Conservation (phyloP, 1,140 invertebrate genomes). For the Thaumatotibia leucotreta region DNA sequence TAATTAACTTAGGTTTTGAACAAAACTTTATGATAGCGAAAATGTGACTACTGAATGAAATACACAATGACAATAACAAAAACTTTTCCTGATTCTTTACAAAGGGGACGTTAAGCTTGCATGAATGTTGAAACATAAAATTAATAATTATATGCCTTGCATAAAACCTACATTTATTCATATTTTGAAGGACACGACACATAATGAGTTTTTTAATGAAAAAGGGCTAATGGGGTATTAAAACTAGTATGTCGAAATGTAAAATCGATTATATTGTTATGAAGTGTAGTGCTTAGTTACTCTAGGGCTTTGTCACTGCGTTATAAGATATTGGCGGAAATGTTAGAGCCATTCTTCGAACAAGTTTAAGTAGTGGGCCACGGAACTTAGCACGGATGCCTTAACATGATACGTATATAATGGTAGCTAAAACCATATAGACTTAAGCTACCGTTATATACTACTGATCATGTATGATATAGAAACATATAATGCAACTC, state of each 20-base stretch:
- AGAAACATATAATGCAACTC: neutral
- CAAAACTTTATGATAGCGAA: neutral
- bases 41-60: neutral
- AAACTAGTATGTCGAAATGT: neutral
- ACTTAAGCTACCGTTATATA: too few species aligned
- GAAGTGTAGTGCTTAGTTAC: neutral
- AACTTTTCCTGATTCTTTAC: neutral
- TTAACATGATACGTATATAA: too few species aligned
- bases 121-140: neutral
- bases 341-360: neutral
- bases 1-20: neutral
- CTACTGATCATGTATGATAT: too few species aligned
- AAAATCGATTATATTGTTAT: neutral
- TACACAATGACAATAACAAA: conserved; percentile 7
- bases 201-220: neutral
- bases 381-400: too few species aligned
- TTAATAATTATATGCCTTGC: too few species aligned
- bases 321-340: neutral
- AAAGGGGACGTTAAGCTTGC: neutral
- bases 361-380: too few species aligned
- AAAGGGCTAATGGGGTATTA: neutral
- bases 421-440: too few species aligned
- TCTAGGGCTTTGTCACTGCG: neutral
- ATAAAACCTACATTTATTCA: too few species aligned
- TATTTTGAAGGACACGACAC: too few species aligned